phyloP scores from a whole-genome alignment of 2,888 invertebrate species.

The Acleris emargana region DNA sequence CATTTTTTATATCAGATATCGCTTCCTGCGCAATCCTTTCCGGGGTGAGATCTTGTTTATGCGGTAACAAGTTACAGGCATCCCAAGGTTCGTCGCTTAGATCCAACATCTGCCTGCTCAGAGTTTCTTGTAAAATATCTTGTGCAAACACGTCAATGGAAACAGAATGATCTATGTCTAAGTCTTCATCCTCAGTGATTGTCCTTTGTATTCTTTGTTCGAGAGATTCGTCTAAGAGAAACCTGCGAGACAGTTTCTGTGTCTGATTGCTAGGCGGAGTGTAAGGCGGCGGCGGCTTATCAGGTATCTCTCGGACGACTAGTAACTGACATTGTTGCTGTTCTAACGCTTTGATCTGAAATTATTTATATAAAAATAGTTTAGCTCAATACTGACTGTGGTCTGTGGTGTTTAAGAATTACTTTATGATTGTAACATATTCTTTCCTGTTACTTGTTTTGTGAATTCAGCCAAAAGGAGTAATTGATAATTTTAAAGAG shows the following conservation, averaged over 20 bases:
- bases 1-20: constrained; percentile 56
- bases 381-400: neutral
- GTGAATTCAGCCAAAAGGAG: no score
- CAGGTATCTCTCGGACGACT: constrained; percentile 76
- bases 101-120: constrained; percentile 52
- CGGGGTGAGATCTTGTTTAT: constrained; percentile 50
- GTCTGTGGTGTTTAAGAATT: neutral
- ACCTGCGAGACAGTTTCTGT: constrained; percentile 53
- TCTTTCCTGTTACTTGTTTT: no score
- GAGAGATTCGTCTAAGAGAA: constrained; percentile 51
- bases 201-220: constrained; percentile 52
- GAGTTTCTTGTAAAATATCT: constrained; percentile 65
- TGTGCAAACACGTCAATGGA: constrained; percentile 62
- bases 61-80: constrained; percentile 64
- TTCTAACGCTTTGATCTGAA: constrained; percentile 75
- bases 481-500: no score
- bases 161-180: constrained; percentile 48
- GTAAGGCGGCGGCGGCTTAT: constrained; percentile 78
- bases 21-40: constrained; percentile 53
- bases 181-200: constrained; percentile 39
- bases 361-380: constrained; percentile 19
- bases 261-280: constrained; percentile 64
- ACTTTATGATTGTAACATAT: no score
- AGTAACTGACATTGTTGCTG: constrained; percentile 70
- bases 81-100: constrained; percentile 70